A percentile compares a stretch with the other conserved stretches of the same genome.
Evolutionary conservation across 92 coral and sea anemone genomes (phyloP).

Genomic region (Porites cylindrica): DNA sequence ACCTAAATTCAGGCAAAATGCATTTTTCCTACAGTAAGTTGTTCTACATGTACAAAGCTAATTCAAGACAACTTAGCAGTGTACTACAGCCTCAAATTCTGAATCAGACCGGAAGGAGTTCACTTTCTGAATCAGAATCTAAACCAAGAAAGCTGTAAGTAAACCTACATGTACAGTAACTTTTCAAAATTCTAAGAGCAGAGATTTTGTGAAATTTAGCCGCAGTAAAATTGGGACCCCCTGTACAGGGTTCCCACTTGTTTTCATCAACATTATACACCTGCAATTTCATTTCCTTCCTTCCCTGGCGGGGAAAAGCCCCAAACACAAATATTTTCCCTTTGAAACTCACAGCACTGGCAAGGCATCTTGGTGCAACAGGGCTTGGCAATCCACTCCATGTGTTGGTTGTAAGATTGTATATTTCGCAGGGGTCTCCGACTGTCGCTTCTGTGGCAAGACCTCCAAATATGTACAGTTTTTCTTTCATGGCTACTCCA

Average conservation of each 20-base stretch:
- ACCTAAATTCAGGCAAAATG: no score
- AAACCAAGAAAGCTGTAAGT: no score
- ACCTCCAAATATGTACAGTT: constrained; percentile 23
- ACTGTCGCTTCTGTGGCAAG: background rate
- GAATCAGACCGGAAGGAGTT: no score
- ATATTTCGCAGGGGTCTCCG: background rate
- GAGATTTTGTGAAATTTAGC: background rate
- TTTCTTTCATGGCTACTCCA: background rate
- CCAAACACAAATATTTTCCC: constrained; percentile 11
- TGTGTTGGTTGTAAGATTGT: background rate
- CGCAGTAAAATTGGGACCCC: background rate
- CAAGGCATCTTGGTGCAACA: background rate
- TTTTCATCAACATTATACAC: constrained; percentile 1
- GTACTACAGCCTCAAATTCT: no score
- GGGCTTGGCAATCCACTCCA: constrained; percentile 1
- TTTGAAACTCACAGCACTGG: constrained; percentile 21
- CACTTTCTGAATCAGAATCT: no score
- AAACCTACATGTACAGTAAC: no score
- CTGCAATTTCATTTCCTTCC: background rate
- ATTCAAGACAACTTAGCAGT: no score
- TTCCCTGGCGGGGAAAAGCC: background rate
- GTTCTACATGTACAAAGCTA: no score
- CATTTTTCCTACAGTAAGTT: no score
- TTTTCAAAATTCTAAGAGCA: constrained; percentile 3
- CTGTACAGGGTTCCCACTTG: background rate